phyloP scores from a whole-genome alignment of 2,113 vertebrate genomes.

The Neopipo cinnamomea region DNA sequence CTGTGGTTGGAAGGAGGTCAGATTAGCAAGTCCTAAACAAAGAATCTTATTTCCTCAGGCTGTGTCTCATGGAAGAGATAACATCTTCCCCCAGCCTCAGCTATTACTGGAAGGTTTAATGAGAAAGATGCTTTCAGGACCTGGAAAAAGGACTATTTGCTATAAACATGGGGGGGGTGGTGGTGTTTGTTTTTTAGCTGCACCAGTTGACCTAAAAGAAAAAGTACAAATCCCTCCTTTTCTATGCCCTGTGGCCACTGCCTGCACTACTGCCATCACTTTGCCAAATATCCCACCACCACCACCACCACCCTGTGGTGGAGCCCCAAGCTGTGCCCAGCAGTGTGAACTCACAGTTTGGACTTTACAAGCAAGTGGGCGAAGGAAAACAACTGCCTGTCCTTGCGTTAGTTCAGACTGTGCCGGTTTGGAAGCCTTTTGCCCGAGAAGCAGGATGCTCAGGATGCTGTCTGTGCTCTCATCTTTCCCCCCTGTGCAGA shows the following conservation, averaged over 20 bases:
- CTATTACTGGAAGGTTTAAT: background rate
- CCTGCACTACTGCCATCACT: background rate
- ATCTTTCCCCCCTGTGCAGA: background rate
- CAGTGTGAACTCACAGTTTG: background rate
- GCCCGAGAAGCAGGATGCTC: background rate
- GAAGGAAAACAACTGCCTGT: background rate
- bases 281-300: background rate
- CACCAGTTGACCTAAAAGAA: background rate
- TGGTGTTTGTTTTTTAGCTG: background rate
- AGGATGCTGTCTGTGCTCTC: background rate
- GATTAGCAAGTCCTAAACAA: constrained; percentile 15
- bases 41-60: constrained; percentile 33
- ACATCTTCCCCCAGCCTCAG: background rate
- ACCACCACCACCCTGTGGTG: background rate
- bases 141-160: background rate
- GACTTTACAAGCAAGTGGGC: background rate
- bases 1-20: background rate
- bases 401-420: background rate
- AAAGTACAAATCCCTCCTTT: background rate
- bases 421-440: background rate
- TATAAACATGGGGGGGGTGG: background rate
- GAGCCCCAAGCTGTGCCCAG: background rate
- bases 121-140: background rate
- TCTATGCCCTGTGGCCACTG: background rate
- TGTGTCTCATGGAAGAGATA: background rate